Evolutionary conservation across 2,797 vertebrate genomes (phyloP).

Genomic region (Poeciliopsis gracilis): DNA sequence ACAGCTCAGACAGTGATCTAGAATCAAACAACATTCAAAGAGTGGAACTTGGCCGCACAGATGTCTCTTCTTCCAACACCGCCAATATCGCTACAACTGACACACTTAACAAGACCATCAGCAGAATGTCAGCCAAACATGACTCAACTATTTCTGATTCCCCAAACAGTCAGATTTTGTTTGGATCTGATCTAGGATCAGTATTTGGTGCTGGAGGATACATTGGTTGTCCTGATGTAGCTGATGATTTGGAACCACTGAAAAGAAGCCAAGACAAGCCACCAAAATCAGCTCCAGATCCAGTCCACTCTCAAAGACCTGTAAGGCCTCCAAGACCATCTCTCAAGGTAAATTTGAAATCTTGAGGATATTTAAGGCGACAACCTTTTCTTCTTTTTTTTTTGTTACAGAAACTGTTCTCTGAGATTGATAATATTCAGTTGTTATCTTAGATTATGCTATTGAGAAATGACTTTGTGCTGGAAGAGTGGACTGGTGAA

Average conservation of each 20-base stretch:
- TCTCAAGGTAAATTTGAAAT: constrained; percentile 64
- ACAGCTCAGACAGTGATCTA: constrained; percentile 65
- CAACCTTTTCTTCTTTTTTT: too few relatives aligned
- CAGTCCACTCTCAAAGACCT: constrained; percentile 51
- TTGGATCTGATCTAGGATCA: constrained; percentile 64
- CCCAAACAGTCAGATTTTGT: constrained; percentile 21
- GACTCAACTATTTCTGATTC: constrained; percentile 19
- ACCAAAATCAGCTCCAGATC: constrained; percentile 43
- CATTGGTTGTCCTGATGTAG: constrained; percentile 71
- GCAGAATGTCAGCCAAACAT: constrained; percentile 32
- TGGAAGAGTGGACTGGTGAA: too few relatives aligned
- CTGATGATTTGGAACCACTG: constrained; percentile 71
- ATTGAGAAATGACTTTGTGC: too few relatives aligned
- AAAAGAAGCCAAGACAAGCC: constrained; percentile 35
- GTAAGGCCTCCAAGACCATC: constrained; percentile 76
- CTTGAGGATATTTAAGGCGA: background rate
- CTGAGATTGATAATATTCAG: background rate
- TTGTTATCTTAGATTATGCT: background rate
- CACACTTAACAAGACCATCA: constrained; percentile 6
- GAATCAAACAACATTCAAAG: constrained; percentile 55
- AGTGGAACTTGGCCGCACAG: constrained; percentile 38
- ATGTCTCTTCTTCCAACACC: constrained; percentile 22
- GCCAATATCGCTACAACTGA: constrained; percentile 31
- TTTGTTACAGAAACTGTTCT: background rate
- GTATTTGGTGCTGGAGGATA: constrained; percentile 74